Evolutionary conservation across 1,140 invertebrate species (phyloP), one percentile per base, ranked within the genome.

Genomic region (Neodiprion fabricii): DNA sequence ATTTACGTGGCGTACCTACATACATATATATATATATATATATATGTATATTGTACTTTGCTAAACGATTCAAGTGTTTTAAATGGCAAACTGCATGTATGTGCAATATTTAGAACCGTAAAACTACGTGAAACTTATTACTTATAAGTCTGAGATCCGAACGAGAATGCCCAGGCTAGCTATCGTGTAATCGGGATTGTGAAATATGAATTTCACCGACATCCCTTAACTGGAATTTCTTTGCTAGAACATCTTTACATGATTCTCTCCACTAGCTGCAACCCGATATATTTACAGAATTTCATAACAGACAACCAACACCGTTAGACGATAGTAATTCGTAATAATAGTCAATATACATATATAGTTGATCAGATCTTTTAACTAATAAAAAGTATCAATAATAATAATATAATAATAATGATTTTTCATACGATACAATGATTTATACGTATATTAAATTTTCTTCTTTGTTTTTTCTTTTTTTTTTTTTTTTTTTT

Each of bases 241-340:
- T 40, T 5, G 28, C 5, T 40, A 40, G 28, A 40, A 3, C 28
- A 40, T 40, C 28, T 40, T 40, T 40, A 3, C 5, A 40, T 5
- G 28, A 40, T 40, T 40, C 28, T 21, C 17, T 65, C 17, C 7
- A 65, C 17, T 65, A 3, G 12, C 12, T 65, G 17, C 17, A 65
- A 1, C 12, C 17, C 12, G 12, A 65, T 65, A 65, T 65, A 65
- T 65, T 65, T 65, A 14, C 17, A 14, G 17, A 14, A 1, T 14
- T 47, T 69, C 21, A 47, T 69, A 84, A 83, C 77, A 83, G 78
- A 85, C 80, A 81, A 82, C 75, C 81, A 84, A 85, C 82, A 80
- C 79, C 84, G 83, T 82, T 83, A 86, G 85, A 86, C 79, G 83
- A 83, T 83, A 85, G 82, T 80, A 84, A 74, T 81, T 75, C 77